Percentiles rank a stretch among this genome's conserved stretches.
Conservation (phyloP, 2,113 vertebrate species). For the Anhinga rufa region DNA sequence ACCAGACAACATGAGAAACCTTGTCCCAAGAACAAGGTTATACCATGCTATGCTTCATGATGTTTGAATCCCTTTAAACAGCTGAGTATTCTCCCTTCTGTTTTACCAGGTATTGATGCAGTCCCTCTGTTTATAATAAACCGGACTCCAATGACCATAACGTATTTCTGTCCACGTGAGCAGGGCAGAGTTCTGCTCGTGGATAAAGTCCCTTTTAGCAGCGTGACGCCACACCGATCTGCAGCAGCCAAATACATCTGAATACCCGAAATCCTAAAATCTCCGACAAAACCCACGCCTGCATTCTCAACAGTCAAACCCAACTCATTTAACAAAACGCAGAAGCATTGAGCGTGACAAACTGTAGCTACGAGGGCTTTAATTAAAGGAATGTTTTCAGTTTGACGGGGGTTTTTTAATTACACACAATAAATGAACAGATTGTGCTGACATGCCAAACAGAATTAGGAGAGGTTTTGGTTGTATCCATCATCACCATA, state of each 20-base stretch:
- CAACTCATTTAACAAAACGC: background rate
- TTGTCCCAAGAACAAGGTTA: background rate
- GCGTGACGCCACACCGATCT: background rate
- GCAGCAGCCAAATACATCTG: background rate
- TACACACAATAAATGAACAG: background rate
- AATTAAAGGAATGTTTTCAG: background rate
- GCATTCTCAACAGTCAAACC: background rate
- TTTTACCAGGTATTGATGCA: background rate
- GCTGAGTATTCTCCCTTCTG: background rate
- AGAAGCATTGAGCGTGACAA: background rate
- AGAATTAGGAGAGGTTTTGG: background rate
- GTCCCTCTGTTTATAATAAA: background rate
- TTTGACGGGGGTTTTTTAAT: background rate
- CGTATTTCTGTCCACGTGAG: background rate
- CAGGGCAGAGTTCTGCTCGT: background rate
- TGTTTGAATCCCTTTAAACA: background rate
- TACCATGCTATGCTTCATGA: background rate
- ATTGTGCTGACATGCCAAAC: background rate
- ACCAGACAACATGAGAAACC: background rate
- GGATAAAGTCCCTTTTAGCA: background rate
- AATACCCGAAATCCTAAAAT: background rate
- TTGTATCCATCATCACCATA: background rate
- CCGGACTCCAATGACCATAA: background rate
- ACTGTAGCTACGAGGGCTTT: background rate
- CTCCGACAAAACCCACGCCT: background rate